Evolutionary conservation across 2,797 vertebrate genomes (phyloP), one percentile per base, ranked within the genome.

Genomic region (Acipenser oxyrinchus): DNA sequence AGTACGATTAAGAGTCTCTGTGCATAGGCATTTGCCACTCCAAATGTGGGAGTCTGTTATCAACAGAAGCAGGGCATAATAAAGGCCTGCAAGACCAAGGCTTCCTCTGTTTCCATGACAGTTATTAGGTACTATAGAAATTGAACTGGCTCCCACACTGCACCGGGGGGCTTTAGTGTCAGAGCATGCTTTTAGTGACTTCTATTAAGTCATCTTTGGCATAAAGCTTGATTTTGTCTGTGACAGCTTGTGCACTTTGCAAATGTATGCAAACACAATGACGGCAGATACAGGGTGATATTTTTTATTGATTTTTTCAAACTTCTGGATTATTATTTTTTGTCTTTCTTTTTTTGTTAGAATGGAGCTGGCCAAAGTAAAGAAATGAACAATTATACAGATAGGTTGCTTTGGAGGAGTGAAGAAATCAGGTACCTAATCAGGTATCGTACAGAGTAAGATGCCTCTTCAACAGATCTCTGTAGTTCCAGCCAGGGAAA

Each of bases 391-490:
- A 83, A 66, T 84, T 78, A 77, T 76, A 73, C 83, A 82, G 84
- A 83, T 84, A 86, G 81, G 77, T 77, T 86, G 58, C 81, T 81
- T 77, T 2, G 83, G 80, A 78, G 75, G 74, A 83, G 81, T 77
- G 81, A 83, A 84, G 82, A 83, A 72, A 72, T 77, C 73, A 83
- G 81, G 75, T 80, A 62, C 71, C 83, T 84, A 77, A 71, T 83
- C 82, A 82, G 86, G 83, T 77, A 68, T 55, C 84, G 77, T 72
- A 82, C 70, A 72, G 74, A 75, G 82, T 90, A 88, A 71, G 76
- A 98, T 99, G 95, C 94, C 95, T 68, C 82, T 96, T 77, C 94
- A 95, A 73, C 93, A 95, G 89, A 98, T 95, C 83, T 94, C 92
- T 60, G 93, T 98, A 85, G 92, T 92, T 78, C 94, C 95, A 10